Percentiles rank a stretch among this genome's conserved stretches.
Conservation (phyloP, 2,888 invertebrate species). For the Ochropleura leucogaster region DNA sequence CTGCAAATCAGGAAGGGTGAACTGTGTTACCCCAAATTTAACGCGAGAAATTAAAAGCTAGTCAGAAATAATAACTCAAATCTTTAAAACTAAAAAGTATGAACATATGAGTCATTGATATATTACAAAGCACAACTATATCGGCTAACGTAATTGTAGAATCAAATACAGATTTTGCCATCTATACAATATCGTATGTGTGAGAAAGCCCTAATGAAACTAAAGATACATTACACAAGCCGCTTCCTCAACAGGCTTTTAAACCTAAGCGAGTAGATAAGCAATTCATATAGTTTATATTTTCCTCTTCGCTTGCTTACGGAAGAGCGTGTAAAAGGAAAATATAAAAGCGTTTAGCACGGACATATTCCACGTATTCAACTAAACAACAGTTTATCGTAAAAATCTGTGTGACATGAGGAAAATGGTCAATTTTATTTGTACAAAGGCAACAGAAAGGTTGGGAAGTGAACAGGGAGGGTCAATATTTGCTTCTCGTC, state of each 20-base stretch:
- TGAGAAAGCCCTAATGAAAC: slow-evolving; percentile 24
- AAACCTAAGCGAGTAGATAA: slow-evolving; percentile 38
- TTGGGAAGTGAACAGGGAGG: slow-evolving; percentile 76
- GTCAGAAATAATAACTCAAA: no score
- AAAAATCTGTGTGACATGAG: slow-evolving; percentile 58
- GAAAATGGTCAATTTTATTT: slow-evolving; percentile 70
- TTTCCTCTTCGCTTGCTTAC: slow-evolving; percentile 24
- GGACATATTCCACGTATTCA: slow-evolving; percentile 46
- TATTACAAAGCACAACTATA: neutral
- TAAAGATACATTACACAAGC: slow-evolving; percentile 20
- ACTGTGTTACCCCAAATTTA: no score
- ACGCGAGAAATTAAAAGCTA: no score
- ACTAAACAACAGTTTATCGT: slow-evolving; percentile 58
- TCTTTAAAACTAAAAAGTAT: no score
- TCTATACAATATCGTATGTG: slow-evolving; percentile 4
- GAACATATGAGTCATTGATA: neutral
- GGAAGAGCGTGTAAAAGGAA: slow-evolving; percentile 18
- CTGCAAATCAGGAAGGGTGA: no score
- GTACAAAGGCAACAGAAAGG: slow-evolving; percentile 73
- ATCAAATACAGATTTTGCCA: neutral
- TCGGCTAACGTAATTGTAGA: neutral
- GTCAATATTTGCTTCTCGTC: slow-evolving; percentile 87
- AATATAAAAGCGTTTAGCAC: slow-evolving; percentile 54
- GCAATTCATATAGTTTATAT: slow-evolving; percentile 42
- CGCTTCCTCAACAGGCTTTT: slow-evolving; percentile 34